Base-by-base conservation (phyloP, 2,797 vertebrate species). In the Orientallactaga sibirica region DNA sequence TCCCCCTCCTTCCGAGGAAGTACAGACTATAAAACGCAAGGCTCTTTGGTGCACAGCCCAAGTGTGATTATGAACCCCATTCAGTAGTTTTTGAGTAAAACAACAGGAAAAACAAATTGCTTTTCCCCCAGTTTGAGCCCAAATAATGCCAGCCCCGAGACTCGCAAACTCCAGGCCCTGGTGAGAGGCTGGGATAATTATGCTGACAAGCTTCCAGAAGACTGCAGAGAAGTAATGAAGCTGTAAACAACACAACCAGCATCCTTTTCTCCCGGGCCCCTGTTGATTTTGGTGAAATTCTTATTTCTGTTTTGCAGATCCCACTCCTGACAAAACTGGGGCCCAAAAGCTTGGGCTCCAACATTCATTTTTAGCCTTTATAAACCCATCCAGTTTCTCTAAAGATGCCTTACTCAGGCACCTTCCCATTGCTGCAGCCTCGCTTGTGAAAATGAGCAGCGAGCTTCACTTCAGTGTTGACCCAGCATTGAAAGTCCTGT, bases 31-130 rank as follows among this genome's bases (percentile, higher is more conserved):
- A 91, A 94, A 95, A 81, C 70, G 43, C 0, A 0, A 92, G 25
- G 43, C 6, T 97, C 88, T 90, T 94, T 74, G 33, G 74, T 55
- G 62, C 27, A 4, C 66, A 88, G 88, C 88, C 77, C 79, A 89
- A 90, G 70, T 92, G 91, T 83, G 88, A 83, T 92, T 87, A 93
- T 74, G 74, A 96, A 85, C 92, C 80, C 80, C 78, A 94, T 48
- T 91, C 80, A 80, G 88, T 90, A 94, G 92, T 92, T 95, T 94
- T 94, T 96, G 82, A 95, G 64, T 93, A 94, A 95, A 93, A 93
- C 73, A 95, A 93, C 90, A 95, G 84, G 92, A 96, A 96, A 90
- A 97, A 92, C 85, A 91, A 96, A 95, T 81, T 83, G 68, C 41
- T 29, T 95, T 97, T 96, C 75, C 68, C 86, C 81, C 81, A 86